Conservation (phyloP, 2,797 vertebrate genomes). For the Diglossa cyanea region DNA sequence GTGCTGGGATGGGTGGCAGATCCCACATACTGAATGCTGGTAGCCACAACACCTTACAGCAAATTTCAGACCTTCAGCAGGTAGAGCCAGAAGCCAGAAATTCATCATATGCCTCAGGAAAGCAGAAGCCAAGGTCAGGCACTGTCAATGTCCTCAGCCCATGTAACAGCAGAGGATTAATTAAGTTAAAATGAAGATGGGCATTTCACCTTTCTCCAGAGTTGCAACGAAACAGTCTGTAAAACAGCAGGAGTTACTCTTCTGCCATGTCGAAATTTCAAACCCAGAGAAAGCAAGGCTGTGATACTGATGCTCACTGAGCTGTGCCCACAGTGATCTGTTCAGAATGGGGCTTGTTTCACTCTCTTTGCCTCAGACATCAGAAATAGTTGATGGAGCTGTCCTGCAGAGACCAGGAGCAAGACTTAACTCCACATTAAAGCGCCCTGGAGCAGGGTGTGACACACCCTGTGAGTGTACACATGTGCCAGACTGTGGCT, state of each 20-base stretch:
- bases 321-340: rapidly evolving
- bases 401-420: not conserved
- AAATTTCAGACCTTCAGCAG: not conserved
- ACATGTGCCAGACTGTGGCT: not conserved
- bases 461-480: not conserved
- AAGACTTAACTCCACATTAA: not conserved
- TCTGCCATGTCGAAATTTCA: not conserved
- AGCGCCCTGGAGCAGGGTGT: not conserved
- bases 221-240: not conserved
- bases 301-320: rapidly evolving
- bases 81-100: not conserved
- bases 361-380: not conserved
- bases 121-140: not conserved
- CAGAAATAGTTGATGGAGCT: not conserved
- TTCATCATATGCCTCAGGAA: not conserved
- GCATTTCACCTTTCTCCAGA: not conserved
- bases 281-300: not conserved
- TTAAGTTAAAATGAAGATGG: not conserved
- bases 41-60: not conserved
- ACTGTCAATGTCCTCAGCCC: not conserved
- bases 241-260: not conserved
- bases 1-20: not conserved
- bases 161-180: not conserved
- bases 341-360: not conserved
- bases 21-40: rapidly evolving